Evolutionary conservation across 2,888 invertebrate genomes (phyloP), one percentile per base, ranked within the genome.

Genomic region (Cabera pusaria): DNA sequence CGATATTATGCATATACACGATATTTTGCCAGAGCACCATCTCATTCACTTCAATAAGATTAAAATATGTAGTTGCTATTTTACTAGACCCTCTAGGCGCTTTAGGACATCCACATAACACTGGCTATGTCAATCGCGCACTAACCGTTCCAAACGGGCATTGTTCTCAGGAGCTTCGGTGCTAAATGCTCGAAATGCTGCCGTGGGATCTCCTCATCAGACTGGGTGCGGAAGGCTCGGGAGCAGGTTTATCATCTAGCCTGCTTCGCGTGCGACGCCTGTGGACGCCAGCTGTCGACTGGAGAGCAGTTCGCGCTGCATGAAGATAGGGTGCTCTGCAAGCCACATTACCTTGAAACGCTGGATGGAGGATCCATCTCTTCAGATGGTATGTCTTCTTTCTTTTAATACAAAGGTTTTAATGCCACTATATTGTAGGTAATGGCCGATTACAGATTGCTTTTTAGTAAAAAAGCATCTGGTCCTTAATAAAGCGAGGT

Each of bases 251-350:
- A 98, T 90, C 99, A 99, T 87, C 91, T 99, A 76, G 99, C 99
- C 26, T 99, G 99, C 88, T 99, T 99, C 88, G 98, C 98, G 8
- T 99, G 99, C 84, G 98, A 98, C 81, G 96, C 97, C 42, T 97
- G 97, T 80, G 96, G 97, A 60, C 92, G 97, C 16, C 97, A 97
- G 83, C 90, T 97, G 42, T 96, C 96, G 53, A 97, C 97, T 0
- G 98, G 98, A 2, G 98, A 98, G 80, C 98, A 99, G 90, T 99
- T 99, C 83, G 98, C 98, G 5, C 92, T 99, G 44, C 95, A 98
- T 77, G 98, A 98, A 63, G 96, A 96, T 76, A 90, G 97, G 52
- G 95, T 99, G 39, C 93, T 99, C 51, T 99, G 99, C 91, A 99
- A 98, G 87, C 96, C 97, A 21, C 99, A 99, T 80, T 99, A 98